phyloP scores from a whole-genome alignment of 2,113 vertebrate genomes.

The Anas platyrhynchos region DNA sequence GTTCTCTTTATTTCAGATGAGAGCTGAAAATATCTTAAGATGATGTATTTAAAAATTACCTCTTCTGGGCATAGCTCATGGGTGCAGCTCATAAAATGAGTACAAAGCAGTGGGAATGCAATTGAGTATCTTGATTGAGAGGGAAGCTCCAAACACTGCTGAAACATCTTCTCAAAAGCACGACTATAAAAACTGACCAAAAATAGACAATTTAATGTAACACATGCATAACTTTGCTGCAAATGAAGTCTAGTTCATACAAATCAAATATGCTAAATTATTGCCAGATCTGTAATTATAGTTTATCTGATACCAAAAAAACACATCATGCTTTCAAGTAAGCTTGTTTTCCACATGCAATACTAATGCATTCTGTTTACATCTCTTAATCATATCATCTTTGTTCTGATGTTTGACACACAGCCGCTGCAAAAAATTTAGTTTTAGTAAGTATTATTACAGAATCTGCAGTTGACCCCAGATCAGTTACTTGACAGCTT shows the following conservation, averaged over 20 bases:
- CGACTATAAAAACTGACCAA: constrained; percentile 94
- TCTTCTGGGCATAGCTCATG: constrained; percentile 98
- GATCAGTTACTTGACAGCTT: not conserved
- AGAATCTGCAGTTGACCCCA: not conserved
- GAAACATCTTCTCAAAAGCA: constrained; percentile 99
- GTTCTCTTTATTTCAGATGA: accelerated
- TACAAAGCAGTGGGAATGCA: constrained; percentile 97
- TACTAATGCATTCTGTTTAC: not conserved
- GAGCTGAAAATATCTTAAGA: not conserved
- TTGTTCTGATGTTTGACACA: not conserved
- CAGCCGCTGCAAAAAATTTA: not conserved
- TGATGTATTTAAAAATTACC: constrained; percentile 77
- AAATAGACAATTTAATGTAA: constrained; percentile 47
- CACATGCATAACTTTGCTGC: not conserved
- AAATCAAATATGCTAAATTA: not conserved
- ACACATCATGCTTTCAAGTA: not conserved
- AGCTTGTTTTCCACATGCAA: not conserved
- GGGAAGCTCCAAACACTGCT: constrained; percentile 97
- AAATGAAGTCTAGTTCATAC: not conserved
- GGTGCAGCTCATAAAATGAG: constrained; percentile 99
- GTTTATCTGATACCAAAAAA: not conserved
- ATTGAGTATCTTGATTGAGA: constrained; percentile 98
- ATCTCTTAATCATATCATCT: accelerated
- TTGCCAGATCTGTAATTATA: not conserved
- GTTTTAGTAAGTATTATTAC: not conserved